Conservation (phyloP, 53 echinoderm and acorn worm genomes). For the Luidia sarsii region DNA sequence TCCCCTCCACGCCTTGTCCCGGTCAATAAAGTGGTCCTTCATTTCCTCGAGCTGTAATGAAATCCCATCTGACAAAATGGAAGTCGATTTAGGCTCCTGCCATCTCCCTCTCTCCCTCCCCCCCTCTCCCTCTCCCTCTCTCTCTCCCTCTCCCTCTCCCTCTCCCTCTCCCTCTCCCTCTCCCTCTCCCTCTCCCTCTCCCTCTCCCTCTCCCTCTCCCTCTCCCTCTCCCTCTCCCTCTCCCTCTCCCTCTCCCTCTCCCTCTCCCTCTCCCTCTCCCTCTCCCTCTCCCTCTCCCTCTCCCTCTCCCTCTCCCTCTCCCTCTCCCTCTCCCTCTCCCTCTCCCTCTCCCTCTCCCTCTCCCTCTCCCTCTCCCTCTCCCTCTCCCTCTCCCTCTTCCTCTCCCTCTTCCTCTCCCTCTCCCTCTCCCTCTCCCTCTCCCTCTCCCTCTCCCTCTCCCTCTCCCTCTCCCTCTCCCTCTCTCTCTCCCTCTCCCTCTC, state of each 20-base stretch:
- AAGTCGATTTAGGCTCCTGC: not conserved
- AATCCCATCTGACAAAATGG: not conserved
- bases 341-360: not conserved
- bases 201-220: not conserved
- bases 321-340: not conserved
- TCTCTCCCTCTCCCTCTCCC: not conserved
- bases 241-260: too few relatives aligned
- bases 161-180: not conserved
- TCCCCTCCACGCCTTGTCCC: too few relatives aligned
- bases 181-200: not conserved
- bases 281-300: not conserved
- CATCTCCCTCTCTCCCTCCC: not conserved
- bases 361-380: not conserved
- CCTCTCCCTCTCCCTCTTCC: not conserved
- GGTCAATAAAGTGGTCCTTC: too few relatives aligned
- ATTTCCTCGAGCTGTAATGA: too few relatives aligned
- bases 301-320: not conserved
- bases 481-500: not conserved
- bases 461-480: not conserved
- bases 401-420: not conserved
- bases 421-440: not conserved
- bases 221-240: not conserved
- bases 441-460: not conserved
- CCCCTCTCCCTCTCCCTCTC: not conserved
- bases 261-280: not conserved